These are phyloP conservation scores for cattle (Bos taurus) DNA, from an alignment of 2,113 vertebrate genomes.

Conservation along the genomic window ARS-UCD2.0 NC_037335.1:87949001-87949500, in stretches of 20 bases:
- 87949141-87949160: not conserved
- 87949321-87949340: no score
- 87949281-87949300: no score
- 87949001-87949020: not conserved
- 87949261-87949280: not conserved
- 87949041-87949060: not conserved
- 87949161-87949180: no score
- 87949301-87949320: no score
- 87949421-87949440: not conserved
- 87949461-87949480: not conserved
- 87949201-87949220: not conserved
- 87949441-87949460: not conserved
- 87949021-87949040: not conserved
- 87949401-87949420: not conserved
- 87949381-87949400: not conserved
- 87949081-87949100: not conserved
- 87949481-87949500: not conserved
- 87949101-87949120: not conserved
- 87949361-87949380: no score
- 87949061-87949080: not conserved
- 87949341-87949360: no score
- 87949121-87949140: not conserved
- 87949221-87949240: not conserved
- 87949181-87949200: not conserved
- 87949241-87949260: not conserved